Evolutionary conservation across 2,888 invertebrate genomes (phyloP), one percentile per base, ranked within the genome.

Genomic region (Lottia scabra): DNA sequence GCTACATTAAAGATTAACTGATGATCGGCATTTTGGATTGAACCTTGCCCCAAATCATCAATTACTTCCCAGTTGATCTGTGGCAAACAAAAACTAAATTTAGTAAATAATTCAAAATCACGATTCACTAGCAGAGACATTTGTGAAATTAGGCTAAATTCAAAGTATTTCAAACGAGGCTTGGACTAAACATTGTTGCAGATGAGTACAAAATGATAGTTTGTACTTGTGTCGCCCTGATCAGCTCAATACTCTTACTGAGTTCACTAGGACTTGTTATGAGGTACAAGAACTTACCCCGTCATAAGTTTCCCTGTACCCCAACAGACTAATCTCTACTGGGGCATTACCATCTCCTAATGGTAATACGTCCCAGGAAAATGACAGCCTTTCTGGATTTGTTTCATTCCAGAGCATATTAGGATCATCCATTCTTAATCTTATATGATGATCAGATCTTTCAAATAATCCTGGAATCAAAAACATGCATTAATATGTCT

Each of bases 321-420:
- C 87, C 67, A 84, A 76, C 15, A 87, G 77, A 19, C 70, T 78
- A 19, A 87, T 76, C 64, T 84, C 79, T 0, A 86, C 81, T 12
- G 38, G 65, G 3, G 77, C 79, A n/a, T 23, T 56, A 19, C 23
- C 56, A 13, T 56, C 56, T 13, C 23, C 23, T 19, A 56, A 19
- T 23, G 19, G 19, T 0, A 1, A 3, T 56, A 56, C 23, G 23
- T 56, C 10, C 56, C 56, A 56, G 12, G 19, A 12, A 23, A 56
- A 56, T 23, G 56, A 56, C 15, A 56, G 19, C 23, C 23, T 13
- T 56, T 23, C 56, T 12, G 56, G 56, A 23, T 56, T 56, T 10
- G 56, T 56, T 23, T 56, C 56, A 56, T 56, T 56, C 56, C 56
- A 56, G 13, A 56, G 10, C 19, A 56, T 23, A 23, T 8, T 23